Evolutionary conservation across 2,888 invertebrate species (phyloP).

Genomic region (Drosophila antonietae): DNA sequence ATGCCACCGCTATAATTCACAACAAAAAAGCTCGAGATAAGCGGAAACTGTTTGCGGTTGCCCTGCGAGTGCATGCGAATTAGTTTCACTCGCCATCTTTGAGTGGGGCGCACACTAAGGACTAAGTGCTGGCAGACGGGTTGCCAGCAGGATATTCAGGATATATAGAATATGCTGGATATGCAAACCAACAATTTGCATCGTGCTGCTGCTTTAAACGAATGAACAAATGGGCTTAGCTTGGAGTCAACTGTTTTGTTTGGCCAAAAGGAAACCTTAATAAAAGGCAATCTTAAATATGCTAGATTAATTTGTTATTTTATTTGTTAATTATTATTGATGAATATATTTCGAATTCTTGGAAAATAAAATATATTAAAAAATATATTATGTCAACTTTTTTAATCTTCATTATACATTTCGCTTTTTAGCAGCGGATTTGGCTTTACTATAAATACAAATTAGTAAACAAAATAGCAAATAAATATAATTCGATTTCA

Average conservation of each 20-base stretch:
- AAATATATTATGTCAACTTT: too few species aligned
- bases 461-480: too few species aligned
- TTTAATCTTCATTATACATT: too few species aligned
- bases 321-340: too few species aligned
- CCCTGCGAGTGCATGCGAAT: conserved; percentile 53
- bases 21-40: conserved; percentile 50
- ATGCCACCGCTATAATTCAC: conserved; percentile 67
- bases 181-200: conserved; percentile 24
- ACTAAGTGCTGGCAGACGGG: neutral
- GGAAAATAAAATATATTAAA: too few species aligned
- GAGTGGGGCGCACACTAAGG: conserved; percentile 14
- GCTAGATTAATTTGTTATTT: too few species aligned
- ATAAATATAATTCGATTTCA: too few species aligned
- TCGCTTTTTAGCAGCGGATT: too few species aligned
- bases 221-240: neutral
- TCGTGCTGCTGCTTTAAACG: conserved; percentile 17
- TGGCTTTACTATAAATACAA: too few species aligned
- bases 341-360: too few species aligned
- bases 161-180: conserved; percentile 19
- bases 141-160: conserved; percentile 10
- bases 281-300: too few species aligned
- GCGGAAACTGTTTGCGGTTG: conserved; percentile 52
- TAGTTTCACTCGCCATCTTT: conserved; percentile 45
- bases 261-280: neutral
- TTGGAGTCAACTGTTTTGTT: neutral